These are phyloP conservation scores for Paradoxurus hermaphroditus DNA, from an alignment of 2,113 vertebrate genomes.

Conservation along the genomic window DNA sequence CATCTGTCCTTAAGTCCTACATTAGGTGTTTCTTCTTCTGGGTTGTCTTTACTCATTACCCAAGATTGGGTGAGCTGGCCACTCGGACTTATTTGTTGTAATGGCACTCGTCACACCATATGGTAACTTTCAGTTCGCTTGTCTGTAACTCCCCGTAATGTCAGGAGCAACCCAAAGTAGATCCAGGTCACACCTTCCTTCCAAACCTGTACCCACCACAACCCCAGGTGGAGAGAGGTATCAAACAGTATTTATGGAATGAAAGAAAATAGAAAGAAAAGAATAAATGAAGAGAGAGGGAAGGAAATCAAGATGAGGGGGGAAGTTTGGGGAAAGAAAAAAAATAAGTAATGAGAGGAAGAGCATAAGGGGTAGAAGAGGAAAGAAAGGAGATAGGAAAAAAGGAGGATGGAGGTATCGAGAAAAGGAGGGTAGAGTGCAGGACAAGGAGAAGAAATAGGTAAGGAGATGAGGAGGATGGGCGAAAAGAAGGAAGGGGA, in stretches of 20 bases:
- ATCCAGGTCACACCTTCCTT: not conserved
- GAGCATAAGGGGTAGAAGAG: not conserved
- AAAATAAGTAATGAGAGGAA: not conserved
- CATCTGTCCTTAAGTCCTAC: not conserved
- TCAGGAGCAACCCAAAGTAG: not conserved
- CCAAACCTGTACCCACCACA: not conserved
- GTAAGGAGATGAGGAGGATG: not conserved
- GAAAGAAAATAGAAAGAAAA: not conserved
- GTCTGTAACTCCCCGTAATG: accelerated
- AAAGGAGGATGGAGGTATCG: not conserved
- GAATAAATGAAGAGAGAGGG: not conserved
- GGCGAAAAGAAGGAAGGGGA: not conserved
- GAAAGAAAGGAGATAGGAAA: not conserved
- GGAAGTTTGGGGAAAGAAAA: not conserved
- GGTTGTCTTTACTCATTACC: not conserved
- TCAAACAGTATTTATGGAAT: not conserved
- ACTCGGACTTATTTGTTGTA: too few relatives aligned
- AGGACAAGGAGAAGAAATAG: not conserved
- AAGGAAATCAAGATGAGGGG: not conserved
- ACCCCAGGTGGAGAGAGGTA: not conserved
- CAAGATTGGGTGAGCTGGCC: not conserved
- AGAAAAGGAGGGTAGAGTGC: accelerated
- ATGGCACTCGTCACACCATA: accelerated
- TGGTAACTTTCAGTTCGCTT: not conserved
- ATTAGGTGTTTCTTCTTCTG: not conserved